A percentile compares a stretch with the other conserved stretches of the same genome.
Conservation (phyloP, 2,888 invertebrate species). For the Morpho helenor region DNA sequence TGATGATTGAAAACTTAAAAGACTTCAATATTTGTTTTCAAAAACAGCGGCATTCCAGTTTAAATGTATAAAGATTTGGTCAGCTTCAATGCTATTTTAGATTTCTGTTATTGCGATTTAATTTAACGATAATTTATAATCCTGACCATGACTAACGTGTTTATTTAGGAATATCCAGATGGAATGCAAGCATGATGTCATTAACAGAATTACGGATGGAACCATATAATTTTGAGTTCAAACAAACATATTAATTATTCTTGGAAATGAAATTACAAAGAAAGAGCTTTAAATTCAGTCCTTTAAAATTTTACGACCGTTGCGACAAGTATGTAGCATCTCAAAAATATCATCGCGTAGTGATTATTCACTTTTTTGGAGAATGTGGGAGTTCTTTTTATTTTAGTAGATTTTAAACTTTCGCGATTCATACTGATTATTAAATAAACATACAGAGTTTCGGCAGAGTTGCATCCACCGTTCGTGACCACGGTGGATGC, state of each 20-base stretch:
- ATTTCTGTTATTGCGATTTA: slow-evolving; percentile 31
- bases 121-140: slow-evolving; percentile 37
- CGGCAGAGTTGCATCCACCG: no score
- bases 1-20: no score
- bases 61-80: no score
- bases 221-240: slow-evolving; percentile 13
- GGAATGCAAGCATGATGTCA: slow-evolving; percentile 26
- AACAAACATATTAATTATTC: slow-evolving; percentile 5
- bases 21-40: slow-evolving; percentile 34
- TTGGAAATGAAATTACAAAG: slow-evolving; percentile 2
- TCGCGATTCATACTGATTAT: no score
- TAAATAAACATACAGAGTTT: no score
- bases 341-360: not conserved
- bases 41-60: no score
- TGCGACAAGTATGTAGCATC: not conserved
- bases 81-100: slow-evolving; percentile 5
- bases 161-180: slow-evolving; percentile 26
- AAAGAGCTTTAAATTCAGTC: slow-evolving; percentile 6
- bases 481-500: no score
- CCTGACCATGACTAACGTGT: slow-evolving; percentile 24
- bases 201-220: slow-evolving; percentile 15
- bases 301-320: slow-evolving; percentile 4
- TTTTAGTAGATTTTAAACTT: no score
- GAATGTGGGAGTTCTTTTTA: no score
- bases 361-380: no score